A percentile compares a stretch with the other conserved stretches of the same genome.
phyloP scores from a whole-genome alignment of 92 coral and sea anemone genomes.

The Zoanthus solanderi region DNA sequence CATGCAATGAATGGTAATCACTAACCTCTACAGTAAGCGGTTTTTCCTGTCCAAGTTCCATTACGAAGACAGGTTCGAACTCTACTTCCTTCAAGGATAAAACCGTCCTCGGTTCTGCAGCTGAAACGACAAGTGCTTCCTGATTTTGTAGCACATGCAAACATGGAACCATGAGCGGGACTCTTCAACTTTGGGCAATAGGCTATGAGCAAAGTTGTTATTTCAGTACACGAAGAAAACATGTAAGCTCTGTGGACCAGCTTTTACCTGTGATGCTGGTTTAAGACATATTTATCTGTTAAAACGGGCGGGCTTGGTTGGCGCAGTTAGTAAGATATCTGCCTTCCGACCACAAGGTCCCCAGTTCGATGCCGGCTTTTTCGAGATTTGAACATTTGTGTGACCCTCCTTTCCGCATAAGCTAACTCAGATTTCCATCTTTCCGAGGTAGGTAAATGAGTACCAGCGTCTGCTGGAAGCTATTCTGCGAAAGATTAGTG shows the following conservation, averaged over 20 bases:
- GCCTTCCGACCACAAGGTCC: too few relatives aligned
- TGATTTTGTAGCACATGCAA: conserved; percentile 16
- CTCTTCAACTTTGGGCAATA: conserved; percentile 24
- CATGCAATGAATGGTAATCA: not conserved
- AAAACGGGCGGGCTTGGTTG: too few relatives aligned
- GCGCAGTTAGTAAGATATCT: too few relatives aligned
- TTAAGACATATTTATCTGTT: not conserved
- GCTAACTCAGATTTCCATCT: too few relatives aligned
- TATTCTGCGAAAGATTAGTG: too few relatives aligned
- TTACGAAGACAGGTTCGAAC: conserved; percentile 26
- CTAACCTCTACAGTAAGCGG: conserved; percentile 19
- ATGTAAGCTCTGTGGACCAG: not conserved
- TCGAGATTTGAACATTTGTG: too few relatives aligned
- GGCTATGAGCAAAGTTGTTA: not conserved
- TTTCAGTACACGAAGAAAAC: not conserved
- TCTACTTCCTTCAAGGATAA: conserved; percentile 25
- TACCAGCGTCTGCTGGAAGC: too few relatives aligned
- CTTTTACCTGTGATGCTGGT: not conserved
- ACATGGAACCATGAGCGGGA: conserved; percentile 32
- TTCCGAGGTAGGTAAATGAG: too few relatives aligned
- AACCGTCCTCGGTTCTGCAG: conserved; percentile 14
- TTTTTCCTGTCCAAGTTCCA: conserved; percentile 9
- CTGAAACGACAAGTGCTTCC: conserved; percentile 29
- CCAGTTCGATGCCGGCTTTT: too few relatives aligned
- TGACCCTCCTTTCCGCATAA: too few relatives aligned